These are phyloP conservation scores for Labroides dimidiatus DNA, from an alignment of 2,797 vertebrate genomes.

Conservation along the genomic window DNA sequence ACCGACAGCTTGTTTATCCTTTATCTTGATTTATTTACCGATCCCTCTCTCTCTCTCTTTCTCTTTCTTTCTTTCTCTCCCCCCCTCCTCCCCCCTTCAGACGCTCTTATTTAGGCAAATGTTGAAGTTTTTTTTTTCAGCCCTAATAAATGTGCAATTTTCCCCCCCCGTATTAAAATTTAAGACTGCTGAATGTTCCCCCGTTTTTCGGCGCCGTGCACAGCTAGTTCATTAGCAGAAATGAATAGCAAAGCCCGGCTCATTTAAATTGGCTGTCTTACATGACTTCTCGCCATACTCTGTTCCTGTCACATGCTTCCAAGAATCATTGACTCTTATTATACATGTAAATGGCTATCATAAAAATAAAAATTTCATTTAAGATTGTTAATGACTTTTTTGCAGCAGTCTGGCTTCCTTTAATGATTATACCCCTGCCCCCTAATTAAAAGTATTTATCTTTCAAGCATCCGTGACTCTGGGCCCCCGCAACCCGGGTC, in stretches of 20 bases:
- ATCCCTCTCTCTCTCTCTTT: constrained; percentile 59
- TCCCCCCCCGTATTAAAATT: constrained; percentile 95
- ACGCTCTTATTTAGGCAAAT: constrained; percentile 71
- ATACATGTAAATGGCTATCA: constrained; percentile 99
- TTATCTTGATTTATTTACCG: constrained; percentile 83
- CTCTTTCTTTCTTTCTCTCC: too few species aligned
- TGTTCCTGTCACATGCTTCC: constrained; percentile 99
- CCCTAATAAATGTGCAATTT: constrained; percentile 80
- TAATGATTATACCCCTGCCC: constrained; percentile 99
- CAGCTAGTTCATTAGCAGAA: constrained; percentile 99
- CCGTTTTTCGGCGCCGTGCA: constrained; percentile 81
- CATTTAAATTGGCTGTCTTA: constrained; percentile 99
- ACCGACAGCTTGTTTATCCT: constrained; percentile 84
- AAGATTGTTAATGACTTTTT: constrained; percentile 99
- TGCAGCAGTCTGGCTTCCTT: constrained; percentile 99
- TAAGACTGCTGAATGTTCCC: constrained; percentile 91
- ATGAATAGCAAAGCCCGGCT: constrained; percentile 97
- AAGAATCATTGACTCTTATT: constrained; percentile 99
- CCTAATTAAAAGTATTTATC: constrained; percentile 99
- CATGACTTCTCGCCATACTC: constrained; percentile 98
- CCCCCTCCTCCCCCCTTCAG: constrained; percentile 36
- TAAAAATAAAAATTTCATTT: constrained; percentile 99
- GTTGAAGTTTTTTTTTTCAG: constrained; percentile 57
- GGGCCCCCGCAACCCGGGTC: constrained; percentile 82
- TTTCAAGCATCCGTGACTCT: constrained; percentile 99